Base-by-base conservation (phyloP, 2,888 invertebrate species). In the Morpho deidamia region DNA sequence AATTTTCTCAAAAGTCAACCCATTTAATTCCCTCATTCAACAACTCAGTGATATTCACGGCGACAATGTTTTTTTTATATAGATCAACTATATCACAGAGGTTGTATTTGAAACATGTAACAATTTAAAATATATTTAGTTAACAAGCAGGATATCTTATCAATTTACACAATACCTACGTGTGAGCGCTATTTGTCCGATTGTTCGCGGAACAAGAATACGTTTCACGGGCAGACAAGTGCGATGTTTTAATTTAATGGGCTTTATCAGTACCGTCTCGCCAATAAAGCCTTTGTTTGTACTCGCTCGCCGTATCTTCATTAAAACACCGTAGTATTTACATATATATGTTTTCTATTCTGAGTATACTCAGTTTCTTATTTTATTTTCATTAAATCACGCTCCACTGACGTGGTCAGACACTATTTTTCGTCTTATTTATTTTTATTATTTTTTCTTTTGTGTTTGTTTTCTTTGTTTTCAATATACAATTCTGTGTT, bases 201-300 rank as follows among this genome's bases (percentile, higher is more conserved):
- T 42, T 49, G 49, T 49, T 44, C 35, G 45, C 33, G 38, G 55
- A 56, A 58, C 55, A 62, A 58, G 57, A 59, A 60, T 59, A 51
- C 49, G 47, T 54, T 55, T 41, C 54, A 55, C 47, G 55, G 38
- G 41, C 40, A 48, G 62, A 64, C 59, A 61, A 61, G 59, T 47
- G 39, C 44, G 55, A 52, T 48, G 60, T 60, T 59, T 50, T 57
- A 55, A 48, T 49, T 48, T 54, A 52, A 39, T 58, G 61, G 44
- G 34, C 56, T 54, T 63, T 64, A 62, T 65, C 62, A 55, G 48
- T 53, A 44, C 40, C 40, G 51, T 58, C 48, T 49, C 42, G 54
- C 56, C 53, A 63, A 61, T 62, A 58, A 56, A 59, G 56, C 60
- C 42, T 62, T 64, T 64, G 63, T 66, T 48, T 57, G 56, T 46